Evolutionary conservation across 2,113 vertebrate species (phyloP), one percentile per base, ranked within the genome.

Genomic region (Melanostigma gelatinosum): DNA sequence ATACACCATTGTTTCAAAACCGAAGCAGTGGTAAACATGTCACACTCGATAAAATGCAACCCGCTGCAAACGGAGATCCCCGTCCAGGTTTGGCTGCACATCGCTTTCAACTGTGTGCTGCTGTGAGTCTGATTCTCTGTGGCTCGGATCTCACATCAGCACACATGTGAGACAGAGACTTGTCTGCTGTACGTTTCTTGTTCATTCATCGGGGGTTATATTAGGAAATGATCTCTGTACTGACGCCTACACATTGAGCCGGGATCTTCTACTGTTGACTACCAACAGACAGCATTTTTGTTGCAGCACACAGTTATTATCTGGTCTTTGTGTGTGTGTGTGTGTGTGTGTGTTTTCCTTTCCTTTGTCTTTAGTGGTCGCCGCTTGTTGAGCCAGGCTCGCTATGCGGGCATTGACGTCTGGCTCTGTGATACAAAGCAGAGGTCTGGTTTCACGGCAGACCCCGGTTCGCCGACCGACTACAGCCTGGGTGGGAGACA

Each of bases 371-470:
- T 80, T 87, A 84, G 83, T 83, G 68, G 48, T 36, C 57, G 83
- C 65, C 29, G 67, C 78, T 80, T 52, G 52, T 83, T 72, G 61
- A 79, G 48, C 68, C 58, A 64, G 80, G 69, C 80, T 54, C 55
- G 75, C 73, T 75, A 54, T 74, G 68, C 55, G 61, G 79, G 71
- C 62, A 22, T 72, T 79, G 15, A 7, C 42, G 75, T 88, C 78
- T 87, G 85, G 76, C 57, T 82, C 0, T 1, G 34, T 76, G 84
- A 93, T 80, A 78, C 66, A 83, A 91, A 92, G 86, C 85, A 82
- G 88, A 86, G 91, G 84, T 94, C 92, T 85, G 79, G 82, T 92
- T 93, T 91, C 91, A 85, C 80, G 82, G 88, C 75, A 70, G 80
- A 58, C 29, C 72, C 0, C 9, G 16, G 12, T 65, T 69, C 18